A percentile compares a stretch with the other conserved stretches of the same genome.
These are phyloP conservation scores for Maccullochella peelii DNA, from an alignment of 2,113 vertebrate species.

Conservation along the genomic window DNA sequence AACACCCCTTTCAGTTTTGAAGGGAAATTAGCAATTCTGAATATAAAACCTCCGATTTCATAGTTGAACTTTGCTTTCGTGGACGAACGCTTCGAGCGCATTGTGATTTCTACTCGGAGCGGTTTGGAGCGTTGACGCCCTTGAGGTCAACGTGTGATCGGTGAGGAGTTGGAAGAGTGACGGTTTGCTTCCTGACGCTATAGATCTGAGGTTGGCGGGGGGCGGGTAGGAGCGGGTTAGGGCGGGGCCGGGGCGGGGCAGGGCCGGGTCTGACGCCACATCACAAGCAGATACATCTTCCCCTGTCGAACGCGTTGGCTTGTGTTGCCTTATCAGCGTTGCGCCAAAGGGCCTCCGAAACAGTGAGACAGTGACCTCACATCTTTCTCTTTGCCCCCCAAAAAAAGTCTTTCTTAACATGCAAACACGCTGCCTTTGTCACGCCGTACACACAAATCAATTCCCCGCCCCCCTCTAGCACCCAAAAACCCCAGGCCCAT, in stretches of 20 bases:
- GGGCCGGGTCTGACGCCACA: conserved; percentile 65
- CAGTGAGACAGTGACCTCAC: conserved; percentile 66
- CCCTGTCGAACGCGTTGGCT: conserved; percentile 70
- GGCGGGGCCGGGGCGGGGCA: conserved; percentile 40
- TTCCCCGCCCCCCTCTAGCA: conserved; percentile 44
- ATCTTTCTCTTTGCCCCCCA: conserved; percentile 39
- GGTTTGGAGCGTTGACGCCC: conserved; percentile 44
- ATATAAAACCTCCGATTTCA: conserved; percentile 8
- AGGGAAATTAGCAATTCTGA: conserved; percentile 18
- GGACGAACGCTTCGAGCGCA: background rate
- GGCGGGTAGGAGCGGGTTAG: background rate
- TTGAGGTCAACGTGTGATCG: conserved; percentile 78
- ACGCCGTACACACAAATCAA: conserved; percentile 54
- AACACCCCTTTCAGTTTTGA: background rate
- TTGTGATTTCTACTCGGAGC: conserved; percentile 21
- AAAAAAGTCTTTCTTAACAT: conserved; percentile 78
- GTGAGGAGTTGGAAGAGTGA: conserved; percentile 74
- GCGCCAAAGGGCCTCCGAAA: conserved; percentile 66
- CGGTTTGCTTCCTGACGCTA: conserved; percentile 67
- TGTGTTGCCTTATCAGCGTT: conserved; percentile 74
- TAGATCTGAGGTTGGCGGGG: conserved; percentile 36
- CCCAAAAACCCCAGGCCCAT: conserved; percentile 37
- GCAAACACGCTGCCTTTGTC: conserved; percentile 79
- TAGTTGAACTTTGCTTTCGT: conserved; percentile 45
- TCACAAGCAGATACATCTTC: conserved; percentile 85